Evolutionary conservation across 1,140 invertebrate species (phyloP), one percentile per base, ranked within the genome.

Genomic region (Cepaea nemoralis): DNA sequence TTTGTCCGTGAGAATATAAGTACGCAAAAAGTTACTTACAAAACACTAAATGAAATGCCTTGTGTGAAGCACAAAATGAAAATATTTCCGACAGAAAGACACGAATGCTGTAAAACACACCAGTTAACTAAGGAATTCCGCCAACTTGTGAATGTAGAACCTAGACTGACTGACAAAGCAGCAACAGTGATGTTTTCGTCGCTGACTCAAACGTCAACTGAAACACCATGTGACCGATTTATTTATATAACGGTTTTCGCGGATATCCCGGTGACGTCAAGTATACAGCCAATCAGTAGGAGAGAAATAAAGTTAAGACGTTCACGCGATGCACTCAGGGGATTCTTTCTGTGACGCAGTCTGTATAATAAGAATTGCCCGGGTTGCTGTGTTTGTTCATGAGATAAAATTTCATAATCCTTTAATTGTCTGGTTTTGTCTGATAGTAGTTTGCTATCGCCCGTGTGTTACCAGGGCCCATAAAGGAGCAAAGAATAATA

Each of bases 161-260:
- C 59, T 31, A 19, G 59, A n/a, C 33, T 27, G 59, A 8, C 59
- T 63, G n/a, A 31, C 27, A 31, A 31, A 27, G 27, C 59, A 31
- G 10, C n/a, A 31, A 16, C n/a, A 63, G 59, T 6, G n/a, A 31
- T 3, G n/a, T 16, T 63, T 31, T 31, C 27, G 33, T 27, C 22
- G 59, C 59, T 63, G 59, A 63, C 59, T 63, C 59, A 63, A 55
- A 55, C 50, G 59, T 63, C 59, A 63, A 31, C 59, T 31, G 5
- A 6, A 31, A 31, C 59, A 63, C 59, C 59, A 63, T 63, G 59
- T 63, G 59, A 63, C 27, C 59, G 59, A 63, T 27, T 31, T 63
- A 63, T 63, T 63, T 63, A 63, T 63, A 63, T 8, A n/a, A 27
- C n/a, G 59, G 22, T 12, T 59, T 24, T 59, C 45, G 45, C 45